These are phyloP conservation scores for Chionoecetes opilio DNA, from an alignment of 1,140 invertebrate species.

Conservation along the genomic window DNA sequence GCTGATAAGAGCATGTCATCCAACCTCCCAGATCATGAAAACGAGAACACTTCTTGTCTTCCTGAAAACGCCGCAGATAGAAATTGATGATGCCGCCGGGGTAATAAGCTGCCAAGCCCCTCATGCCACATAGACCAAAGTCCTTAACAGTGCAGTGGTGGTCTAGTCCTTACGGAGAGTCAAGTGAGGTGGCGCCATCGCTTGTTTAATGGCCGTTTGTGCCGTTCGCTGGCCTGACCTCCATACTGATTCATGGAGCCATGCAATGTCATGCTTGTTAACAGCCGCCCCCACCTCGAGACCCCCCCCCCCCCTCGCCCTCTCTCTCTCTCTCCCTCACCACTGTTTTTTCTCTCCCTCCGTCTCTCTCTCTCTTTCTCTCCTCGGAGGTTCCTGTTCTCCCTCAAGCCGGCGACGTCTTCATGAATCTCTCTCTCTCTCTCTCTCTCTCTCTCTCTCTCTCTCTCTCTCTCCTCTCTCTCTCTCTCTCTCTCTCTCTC, in stretches of 20 bases:
- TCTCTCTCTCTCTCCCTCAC: neutral
- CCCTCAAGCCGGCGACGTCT: neutral
- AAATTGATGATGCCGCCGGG: constrained; percentile 73
- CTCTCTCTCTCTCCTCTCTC: neutral
- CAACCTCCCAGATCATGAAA: constrained; percentile 59
- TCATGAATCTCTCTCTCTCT: neutral
- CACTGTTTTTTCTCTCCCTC: neutral
- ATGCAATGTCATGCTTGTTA: constrained; percentile 79
- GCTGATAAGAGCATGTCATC: constrained; percentile 11
- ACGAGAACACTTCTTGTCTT: constrained; percentile 77
- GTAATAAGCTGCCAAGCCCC: constrained; percentile 63
- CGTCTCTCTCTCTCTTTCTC: neutral
- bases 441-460: neutral
- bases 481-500: neutral
- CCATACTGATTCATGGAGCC: constrained; percentile 78
- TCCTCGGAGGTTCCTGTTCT: neutral
- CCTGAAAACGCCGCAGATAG: constrained; percentile 69
- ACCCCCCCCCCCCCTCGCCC: neutral
- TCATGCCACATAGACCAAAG: constrained; percentile 46
- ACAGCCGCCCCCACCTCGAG: constrained; percentile 23
- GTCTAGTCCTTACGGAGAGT: constrained; percentile 62
- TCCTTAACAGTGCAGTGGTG: constrained; percentile 38
- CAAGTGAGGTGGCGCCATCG: constrained; percentile 76
- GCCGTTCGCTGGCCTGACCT: constrained; percentile 76
- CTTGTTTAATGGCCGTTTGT: constrained; percentile 79